Conservation (phyloP, 2,797 vertebrate species). For the Dicrostonyx torquatus region DNA sequence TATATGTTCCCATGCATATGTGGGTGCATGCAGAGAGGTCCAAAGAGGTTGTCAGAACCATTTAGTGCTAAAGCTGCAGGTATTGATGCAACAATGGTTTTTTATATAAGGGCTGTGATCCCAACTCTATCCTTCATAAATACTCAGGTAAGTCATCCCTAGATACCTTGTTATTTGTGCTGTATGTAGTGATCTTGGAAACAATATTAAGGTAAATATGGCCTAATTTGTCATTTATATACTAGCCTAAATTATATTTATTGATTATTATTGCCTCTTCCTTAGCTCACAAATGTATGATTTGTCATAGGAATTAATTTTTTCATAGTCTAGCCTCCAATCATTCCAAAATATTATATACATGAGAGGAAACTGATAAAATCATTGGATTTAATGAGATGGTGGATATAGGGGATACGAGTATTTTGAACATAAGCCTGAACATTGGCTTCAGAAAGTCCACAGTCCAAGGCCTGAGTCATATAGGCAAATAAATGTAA, state of each 20-base stretch:
- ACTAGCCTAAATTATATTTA: not conserved
- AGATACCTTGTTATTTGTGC: not conserved
- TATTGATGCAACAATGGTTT: too few relatives aligned
- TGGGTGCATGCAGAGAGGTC: too few relatives aligned
- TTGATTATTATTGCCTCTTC: not conserved
- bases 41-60: not conserved
- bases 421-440: not conserved
- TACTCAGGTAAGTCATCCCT: not conserved
- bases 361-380: not conserved
- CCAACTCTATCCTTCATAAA: too few relatives aligned
- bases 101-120: too few relatives aligned
- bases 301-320: not conserved
- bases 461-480: not conserved
- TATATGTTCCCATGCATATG: not conserved
- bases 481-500: not conserved
- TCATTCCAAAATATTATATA: not conserved
- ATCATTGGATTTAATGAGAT: not conserved
- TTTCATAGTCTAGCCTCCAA: not conserved
- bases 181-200: not conserved
- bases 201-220: not conserved
- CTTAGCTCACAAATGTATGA: not conserved
- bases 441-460: not conserved
- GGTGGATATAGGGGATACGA: fast-evolving
- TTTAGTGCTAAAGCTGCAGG: too few relatives aligned
- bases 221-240: not conserved